These are phyloP conservation scores for Artemisiospiza belli DNA, from an alignment of 2,113 vertebrate species.

Conservation along the genomic window DNA sequence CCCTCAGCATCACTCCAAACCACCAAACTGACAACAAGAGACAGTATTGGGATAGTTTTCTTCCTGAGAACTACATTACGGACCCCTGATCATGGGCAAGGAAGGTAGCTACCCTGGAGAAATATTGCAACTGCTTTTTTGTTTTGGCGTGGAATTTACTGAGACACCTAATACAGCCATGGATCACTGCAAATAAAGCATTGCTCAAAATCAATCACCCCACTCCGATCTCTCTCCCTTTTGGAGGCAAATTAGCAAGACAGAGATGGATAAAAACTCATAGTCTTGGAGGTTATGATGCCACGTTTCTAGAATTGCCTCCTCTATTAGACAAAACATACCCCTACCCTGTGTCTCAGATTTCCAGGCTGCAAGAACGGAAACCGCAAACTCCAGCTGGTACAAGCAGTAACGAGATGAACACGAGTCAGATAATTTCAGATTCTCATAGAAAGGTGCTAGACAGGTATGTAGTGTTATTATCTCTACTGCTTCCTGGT, in stretches of 20 bases:
- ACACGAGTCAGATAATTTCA: conserved; percentile 5
- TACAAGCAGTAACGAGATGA: background rate
- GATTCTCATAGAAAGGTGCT: conserved; percentile 9
- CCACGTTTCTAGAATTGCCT: background rate
- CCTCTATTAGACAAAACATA: background rate
- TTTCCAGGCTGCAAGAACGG: background rate
- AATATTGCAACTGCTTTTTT: background rate
- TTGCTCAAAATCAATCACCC: background rate
- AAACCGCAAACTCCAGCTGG: background rate
- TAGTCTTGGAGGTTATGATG: background rate
- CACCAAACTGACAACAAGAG: background rate
- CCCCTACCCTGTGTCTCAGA: background rate
- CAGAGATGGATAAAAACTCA: background rate
- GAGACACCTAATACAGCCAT: background rate
- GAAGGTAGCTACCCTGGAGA: background rate
- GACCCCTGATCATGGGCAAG: background rate
- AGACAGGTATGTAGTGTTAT: conserved; percentile 22
- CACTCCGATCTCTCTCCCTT: background rate
- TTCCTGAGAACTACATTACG: background rate
- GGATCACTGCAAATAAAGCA: background rate
- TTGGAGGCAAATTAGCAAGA: background rate
- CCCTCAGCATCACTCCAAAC: background rate
- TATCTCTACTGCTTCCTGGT: conserved; percentile 9
- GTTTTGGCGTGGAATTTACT: background rate
- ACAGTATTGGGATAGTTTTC: background rate